A percentile compares a stretch with the other conserved stretches of the same genome.
These are phyloP conservation scores for Tachysurus fulvidraco DNA, from an alignment of 2,113 vertebrate species.

Conservation along the genomic window DNA sequence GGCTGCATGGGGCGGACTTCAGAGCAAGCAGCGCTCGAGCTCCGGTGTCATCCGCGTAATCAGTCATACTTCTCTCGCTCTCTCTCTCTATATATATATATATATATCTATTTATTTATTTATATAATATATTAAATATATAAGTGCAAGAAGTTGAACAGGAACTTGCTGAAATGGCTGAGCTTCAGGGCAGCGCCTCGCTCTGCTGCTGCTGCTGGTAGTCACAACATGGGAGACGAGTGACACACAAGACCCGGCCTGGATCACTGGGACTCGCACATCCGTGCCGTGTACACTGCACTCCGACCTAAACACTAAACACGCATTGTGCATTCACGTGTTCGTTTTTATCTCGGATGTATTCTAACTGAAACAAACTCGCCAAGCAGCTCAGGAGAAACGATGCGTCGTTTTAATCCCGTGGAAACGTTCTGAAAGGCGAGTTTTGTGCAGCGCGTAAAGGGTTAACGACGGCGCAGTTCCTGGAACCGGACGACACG, in stretches of 20 bases:
- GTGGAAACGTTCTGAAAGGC: fast-evolving
- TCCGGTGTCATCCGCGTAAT: slow-evolving; percentile 89
- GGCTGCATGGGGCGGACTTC: slow-evolving; percentile 87
- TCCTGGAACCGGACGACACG: slow-evolving; percentile 65
- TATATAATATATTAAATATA: too few species aligned
- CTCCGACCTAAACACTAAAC: background rate
- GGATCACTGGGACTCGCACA: slow-evolving; percentile 42
- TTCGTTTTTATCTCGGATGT: too few species aligned
- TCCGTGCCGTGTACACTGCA: background rate
- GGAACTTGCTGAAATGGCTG: slow-evolving; percentile 54
- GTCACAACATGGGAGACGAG: slow-evolving; percentile 74
- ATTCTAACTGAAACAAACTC: too few species aligned
- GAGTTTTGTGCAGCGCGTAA: slow-evolving; percentile 3
- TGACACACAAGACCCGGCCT: slow-evolving; percentile 54
- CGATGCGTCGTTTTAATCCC: too few species aligned
- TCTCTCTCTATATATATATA: background rate
- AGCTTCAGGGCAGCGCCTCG: slow-evolving; percentile 58
- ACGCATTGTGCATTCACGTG: too few species aligned
- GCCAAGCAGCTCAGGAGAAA: too few species aligned
- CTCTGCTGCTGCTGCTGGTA: slow-evolving; percentile 68
- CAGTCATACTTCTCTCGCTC: slow-evolving; percentile 73
- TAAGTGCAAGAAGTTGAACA: slow-evolving; percentile 30
- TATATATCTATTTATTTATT: too few species aligned
- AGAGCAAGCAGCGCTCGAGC: slow-evolving; percentile 85
- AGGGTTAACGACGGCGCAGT: slow-evolving; percentile 56